Evolutionary conservation across 2,113 vertebrate genomes (phyloP).

Genomic region (Onychostoma macrolepis): DNA sequence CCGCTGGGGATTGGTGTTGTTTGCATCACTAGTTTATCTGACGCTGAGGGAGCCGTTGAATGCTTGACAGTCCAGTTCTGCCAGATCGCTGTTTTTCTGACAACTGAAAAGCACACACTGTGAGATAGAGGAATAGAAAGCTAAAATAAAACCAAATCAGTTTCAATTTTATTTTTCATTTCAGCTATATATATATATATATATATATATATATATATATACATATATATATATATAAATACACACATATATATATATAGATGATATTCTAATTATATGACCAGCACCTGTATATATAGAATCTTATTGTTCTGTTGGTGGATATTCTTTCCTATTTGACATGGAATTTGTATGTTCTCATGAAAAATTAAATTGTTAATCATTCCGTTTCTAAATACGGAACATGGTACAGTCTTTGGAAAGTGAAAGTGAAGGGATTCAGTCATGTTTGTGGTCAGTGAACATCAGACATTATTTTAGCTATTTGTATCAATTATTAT

Average conservation of each 20-base stretch:
- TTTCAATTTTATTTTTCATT: slow-evolving; percentile 8
- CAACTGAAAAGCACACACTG: slow-evolving; percentile 20
- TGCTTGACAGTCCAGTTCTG: slow-evolving; percentile 68
- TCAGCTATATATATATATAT: not conserved
- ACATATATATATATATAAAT: too few relatives aligned
- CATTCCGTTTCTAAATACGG: not conserved
- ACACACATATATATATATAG: too few relatives aligned
- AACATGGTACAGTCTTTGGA: not conserved
- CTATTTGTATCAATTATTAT: too few relatives aligned
- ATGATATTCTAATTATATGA: too few relatives aligned
- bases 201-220: too few relatives aligned
- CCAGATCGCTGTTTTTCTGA: slow-evolving; percentile 42
- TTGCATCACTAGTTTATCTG: slow-evolving; percentile 13
- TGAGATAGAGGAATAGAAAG: not conserved
- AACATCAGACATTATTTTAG: not conserved
- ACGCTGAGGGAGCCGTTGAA: slow-evolving; percentile 34
- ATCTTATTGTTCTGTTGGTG: not conserved
- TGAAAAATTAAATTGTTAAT: not conserved
- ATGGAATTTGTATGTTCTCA: not conserved
- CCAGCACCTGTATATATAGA: too few relatives aligned
- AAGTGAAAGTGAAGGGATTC: not conserved
- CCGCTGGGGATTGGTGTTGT: slow-evolving; percentile 9
- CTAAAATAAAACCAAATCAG: not conserved
- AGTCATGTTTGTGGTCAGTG: not conserved
- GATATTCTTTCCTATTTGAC: not conserved